These are phyloP conservation scores for Alloplasta piceator DNA, from an alignment of 2,888 invertebrate species.

Conservation along the genomic window DNA sequence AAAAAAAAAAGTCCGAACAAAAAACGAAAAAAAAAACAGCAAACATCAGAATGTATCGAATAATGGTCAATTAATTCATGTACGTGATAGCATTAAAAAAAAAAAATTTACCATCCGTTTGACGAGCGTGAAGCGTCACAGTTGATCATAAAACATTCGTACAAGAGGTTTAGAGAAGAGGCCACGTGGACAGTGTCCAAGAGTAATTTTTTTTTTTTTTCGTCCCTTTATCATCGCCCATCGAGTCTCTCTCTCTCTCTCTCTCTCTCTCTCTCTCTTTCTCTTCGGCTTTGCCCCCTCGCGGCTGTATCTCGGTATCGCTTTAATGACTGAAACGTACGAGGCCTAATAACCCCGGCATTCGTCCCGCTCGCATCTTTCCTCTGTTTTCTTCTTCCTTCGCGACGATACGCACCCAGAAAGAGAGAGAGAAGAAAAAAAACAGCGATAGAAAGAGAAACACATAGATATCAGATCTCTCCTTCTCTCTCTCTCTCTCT, in stretches of 20 bases:
- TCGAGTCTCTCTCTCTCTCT: slow-evolving; percentile 34
- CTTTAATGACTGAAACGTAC: slow-evolving; percentile 66
- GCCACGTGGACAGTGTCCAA: slow-evolving; percentile 58
- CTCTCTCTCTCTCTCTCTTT: slow-evolving; percentile 38
- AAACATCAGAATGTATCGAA: too few species aligned
- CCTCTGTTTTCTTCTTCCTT: slow-evolving; percentile 45
- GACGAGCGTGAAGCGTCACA: not conserved
- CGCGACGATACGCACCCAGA: slow-evolving; percentile 30
- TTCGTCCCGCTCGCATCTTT: slow-evolving; percentile 56
- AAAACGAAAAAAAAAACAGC: too few species aligned
- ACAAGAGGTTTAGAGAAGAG: slow-evolving; percentile 32
- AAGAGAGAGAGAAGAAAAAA: too few species aligned
- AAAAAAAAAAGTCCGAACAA: too few species aligned
- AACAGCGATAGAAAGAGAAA: too few species aligned
- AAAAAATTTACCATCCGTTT: too few species aligned
- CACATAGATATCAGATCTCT: too few species aligned
- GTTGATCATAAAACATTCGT: not conserved
- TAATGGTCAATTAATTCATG: too few species aligned
- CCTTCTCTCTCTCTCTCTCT: not conserved
- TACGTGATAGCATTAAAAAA: too few species aligned
- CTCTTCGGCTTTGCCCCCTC: slow-evolving; percentile 35
- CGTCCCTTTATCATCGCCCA: slow-evolving; percentile 50
- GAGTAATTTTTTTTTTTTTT: slow-evolving; percentile 48
- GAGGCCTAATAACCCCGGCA: slow-evolving; percentile 64
- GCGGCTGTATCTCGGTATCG: slow-evolving; percentile 58